These are phyloP conservation scores for Crotalus horridus DNA, from an alignment of 2,113 vertebrate genomes.

Conservation along the genomic window DNA sequence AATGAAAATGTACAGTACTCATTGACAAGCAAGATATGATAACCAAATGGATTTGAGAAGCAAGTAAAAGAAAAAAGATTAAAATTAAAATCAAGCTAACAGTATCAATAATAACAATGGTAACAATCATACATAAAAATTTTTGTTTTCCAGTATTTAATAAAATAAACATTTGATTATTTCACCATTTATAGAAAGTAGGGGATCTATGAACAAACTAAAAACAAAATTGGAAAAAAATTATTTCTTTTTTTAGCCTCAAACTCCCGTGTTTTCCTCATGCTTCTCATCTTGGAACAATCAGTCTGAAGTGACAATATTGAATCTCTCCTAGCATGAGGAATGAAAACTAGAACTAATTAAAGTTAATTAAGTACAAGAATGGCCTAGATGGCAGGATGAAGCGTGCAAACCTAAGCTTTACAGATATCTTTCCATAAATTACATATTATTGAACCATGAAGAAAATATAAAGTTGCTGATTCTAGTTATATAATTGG, in stretches of 20 bases:
- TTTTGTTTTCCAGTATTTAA: background rate
- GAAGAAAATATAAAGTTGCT: background rate
- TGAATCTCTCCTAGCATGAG: background rate
- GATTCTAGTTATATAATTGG: background rate
- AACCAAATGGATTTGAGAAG: background rate
- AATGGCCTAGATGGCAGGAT: background rate
- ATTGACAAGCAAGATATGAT: background rate
- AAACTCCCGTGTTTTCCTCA: background rate
- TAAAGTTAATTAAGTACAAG: background rate
- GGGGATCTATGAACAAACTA: background rate
- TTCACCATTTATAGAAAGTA: background rate
- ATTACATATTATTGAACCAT: background rate
- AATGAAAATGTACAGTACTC: background rate
- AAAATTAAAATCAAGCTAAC: background rate
- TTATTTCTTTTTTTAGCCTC: background rate
- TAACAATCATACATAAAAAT: background rate
- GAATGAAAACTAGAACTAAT: background rate
- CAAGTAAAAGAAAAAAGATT: background rate
- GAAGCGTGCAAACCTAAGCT: background rate
- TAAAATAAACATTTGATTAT: background rate
- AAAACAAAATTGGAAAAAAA: background rate
- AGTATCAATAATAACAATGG: background rate
- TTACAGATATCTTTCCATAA: background rate
- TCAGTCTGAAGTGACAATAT: background rate
- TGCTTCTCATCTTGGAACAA: background rate